A percentile compares a stretch with the other conserved stretches of the same genome.
phyloP scores from a whole-genome alignment of 2,888 invertebrate species.

The Ligdia adustata region DNA sequence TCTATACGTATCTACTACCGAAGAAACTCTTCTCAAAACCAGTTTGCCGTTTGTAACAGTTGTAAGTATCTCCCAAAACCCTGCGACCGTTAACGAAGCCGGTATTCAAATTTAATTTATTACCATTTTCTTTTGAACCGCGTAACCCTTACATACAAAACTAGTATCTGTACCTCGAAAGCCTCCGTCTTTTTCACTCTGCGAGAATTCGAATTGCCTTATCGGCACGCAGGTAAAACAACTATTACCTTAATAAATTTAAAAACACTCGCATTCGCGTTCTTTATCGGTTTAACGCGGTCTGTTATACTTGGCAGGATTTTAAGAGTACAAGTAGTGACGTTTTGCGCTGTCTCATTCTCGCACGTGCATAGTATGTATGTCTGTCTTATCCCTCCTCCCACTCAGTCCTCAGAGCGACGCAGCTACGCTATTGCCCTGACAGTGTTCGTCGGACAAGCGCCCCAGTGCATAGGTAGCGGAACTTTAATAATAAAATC shows the following conservation, averaged over 20 bases:
- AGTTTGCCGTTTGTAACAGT: constrained; percentile 17
- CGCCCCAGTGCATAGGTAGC: constrained; percentile 53
- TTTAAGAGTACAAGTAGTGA: constrained; percentile 66
- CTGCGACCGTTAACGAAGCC: constrained; percentile 66
- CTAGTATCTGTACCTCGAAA: constrained; percentile 53
- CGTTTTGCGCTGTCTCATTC: constrained; percentile 57
- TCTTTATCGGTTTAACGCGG: constrained; percentile 54
- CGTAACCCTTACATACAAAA: constrained; percentile 42
- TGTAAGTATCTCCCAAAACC: constrained; percentile 25
- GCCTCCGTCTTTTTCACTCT: constrained; percentile 78
- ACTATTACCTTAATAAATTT: constrained; percentile 66
- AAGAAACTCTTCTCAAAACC: constrained; percentile 7
- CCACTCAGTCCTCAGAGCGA: constrained; percentile 63
- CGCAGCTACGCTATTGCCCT: constrained; percentile 66
- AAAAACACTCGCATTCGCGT: constrained; percentile 43
- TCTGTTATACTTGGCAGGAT: constrained; percentile 67
- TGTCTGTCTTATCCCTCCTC: constrained; percentile 67
- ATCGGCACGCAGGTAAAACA: constrained; percentile 80
- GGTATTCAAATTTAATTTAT: constrained; percentile 71
- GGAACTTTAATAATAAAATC: constrained; percentile 45
- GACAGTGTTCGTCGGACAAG: constrained; percentile 74
- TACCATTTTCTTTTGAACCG: constrained; percentile 63
- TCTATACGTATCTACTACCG: no score
- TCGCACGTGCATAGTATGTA: constrained; percentile 45
- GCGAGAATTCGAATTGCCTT: constrained; percentile 79